Evolutionary conservation across 1,140 invertebrate species (phyloP), one percentile per base, ranked within the genome.

Genomic region (Diorhabda carinulata): DNA sequence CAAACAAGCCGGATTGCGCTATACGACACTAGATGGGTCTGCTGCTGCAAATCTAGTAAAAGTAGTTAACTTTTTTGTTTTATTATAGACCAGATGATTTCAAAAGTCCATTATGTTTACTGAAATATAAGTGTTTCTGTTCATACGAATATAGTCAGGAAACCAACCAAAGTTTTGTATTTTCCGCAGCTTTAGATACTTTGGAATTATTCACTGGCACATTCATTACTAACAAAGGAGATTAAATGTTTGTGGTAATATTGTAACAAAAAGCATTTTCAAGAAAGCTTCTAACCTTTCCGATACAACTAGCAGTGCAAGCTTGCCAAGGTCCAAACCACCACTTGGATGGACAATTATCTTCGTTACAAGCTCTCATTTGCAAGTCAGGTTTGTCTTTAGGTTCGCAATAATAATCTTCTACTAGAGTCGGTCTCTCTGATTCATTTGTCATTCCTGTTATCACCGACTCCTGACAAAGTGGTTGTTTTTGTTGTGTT

Each of bases 251-350:
- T 6, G n/a, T 56, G 2, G 2, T 7, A 56, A 9, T 8, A 60
- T 8, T 40, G 59, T 6, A 60, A 60, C 6, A n/a, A 25, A 40
- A 52, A 57, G 4, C 5, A 52, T 25, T 6, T 7, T 10, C 10
- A 9, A 6, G 5, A 42, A 57, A 25, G 3, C 40, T 43, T 66
- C 69, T 69, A 73, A 81, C 80, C 70, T 75, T 68, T 42, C 63
- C 64, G 4, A 88, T 88, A 76, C 92, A 94, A 2, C 88, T 91
- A 0, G 90, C 85, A 2, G 92, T 89, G 75, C 93, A 95, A 70
- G 90, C 87, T 75, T 93, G 90, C 92, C 93, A 95, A 0, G 90
- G 90, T 2, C 92, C 92, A 3, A 87, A 82, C 90, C 90, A 92
- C 91, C 91, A 93, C 74, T 88, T 88, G 0, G 89, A 88, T 3